Evolutionary conservation across 1,140 invertebrate species (phyloP), one percentile per base, ranked within the genome.

Genomic region (Drosophila bocqueti): DNA sequence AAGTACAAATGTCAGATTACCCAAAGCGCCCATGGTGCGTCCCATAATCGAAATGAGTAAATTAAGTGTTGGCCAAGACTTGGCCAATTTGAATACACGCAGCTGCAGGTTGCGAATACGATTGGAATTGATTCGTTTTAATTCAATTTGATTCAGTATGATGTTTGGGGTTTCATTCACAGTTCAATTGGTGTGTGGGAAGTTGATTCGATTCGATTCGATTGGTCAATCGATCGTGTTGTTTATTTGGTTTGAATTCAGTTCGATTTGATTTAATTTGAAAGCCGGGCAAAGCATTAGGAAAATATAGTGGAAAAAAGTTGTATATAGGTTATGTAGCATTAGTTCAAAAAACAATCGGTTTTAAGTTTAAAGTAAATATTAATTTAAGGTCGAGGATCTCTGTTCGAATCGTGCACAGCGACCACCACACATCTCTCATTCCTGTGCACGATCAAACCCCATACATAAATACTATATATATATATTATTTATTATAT

Each of bases 1-100:
- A 92, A 99, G 95, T 78, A 99, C 97, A 94, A 99, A 98, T 79
- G 97, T 98, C 93, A 99, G 94, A 95, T 99, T 99, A 95, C 98
- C 98, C 93, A 99, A 95, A 86, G 98, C 98, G 89, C 98, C 98
- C 94, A 99, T 97, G 34, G 98, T 99, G 94, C 97, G 96, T 75
- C 97, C 98, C 96, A 99, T 99, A 93, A 99, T 99, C 81, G 98
- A 98, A 93, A 99, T 99, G 82, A 99, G 95, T 94, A 99, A 96
- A 95, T 99, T 99, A 91, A 99, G 94, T 76, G 98, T 99, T 79
- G 97, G 98, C 98, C 98, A 99, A 58, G 98, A 99, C 94, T 99
- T 99, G 67, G 98, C 98, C 93, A 99, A 94, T 95, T 99, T 99
- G 95, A 99, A 99, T 92, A 99, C 98, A 95, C 98, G 96, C 86